Percentiles rank a stretch among this genome's conserved stretches.
These are phyloP conservation scores for Ophion slaviceki DNA, from an alignment of 2,888 invertebrate species.

Conservation along the genomic window DNA sequence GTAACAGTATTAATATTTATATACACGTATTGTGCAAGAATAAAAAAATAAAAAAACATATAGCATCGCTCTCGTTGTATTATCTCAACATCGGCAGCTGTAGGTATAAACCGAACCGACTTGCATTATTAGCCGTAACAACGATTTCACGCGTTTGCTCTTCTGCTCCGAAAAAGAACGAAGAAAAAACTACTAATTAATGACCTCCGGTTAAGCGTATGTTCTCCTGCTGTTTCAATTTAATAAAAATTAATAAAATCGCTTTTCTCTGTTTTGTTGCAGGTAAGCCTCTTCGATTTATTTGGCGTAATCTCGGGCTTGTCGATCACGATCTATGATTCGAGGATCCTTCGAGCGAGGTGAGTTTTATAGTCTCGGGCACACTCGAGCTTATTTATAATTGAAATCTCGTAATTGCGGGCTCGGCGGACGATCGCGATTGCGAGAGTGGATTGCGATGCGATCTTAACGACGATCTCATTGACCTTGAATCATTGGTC, in stretches of 20 bases:
- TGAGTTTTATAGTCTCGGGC: constrained; percentile 42
- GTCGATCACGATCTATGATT: constrained; percentile 1
- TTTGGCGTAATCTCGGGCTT: constrained; percentile 4
- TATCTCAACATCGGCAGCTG: constrained; percentile 44
- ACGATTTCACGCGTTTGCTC: constrained; percentile 58
- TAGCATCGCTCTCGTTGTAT: constrained; percentile 44
- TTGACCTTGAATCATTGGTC: not conserved
- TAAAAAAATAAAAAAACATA: not conserved
- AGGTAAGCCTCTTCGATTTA: constrained; percentile 75
- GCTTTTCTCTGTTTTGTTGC: constrained; percentile 71
- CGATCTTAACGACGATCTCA: not conserved
- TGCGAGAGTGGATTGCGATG: not conserved
- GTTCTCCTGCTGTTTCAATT: constrained; percentile 48
- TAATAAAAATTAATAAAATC: constrained; percentile 68
- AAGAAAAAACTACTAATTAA: constrained; percentile 68
- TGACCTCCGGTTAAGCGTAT: constrained; percentile 53
- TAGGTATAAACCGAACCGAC: not conserved
- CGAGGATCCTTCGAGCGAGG: constrained; percentile 19
- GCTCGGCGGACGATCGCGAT: not conserved
- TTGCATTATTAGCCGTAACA: constrained; percentile 34
- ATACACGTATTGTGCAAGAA: constrained; percentile 9
- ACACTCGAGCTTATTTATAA: constrained; percentile 67
- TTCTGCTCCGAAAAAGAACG: constrained; percentile 11
- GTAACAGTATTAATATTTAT: constrained; percentile 65
- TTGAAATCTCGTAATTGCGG: constrained; percentile 76